Evolutionary conservation across 2,888 invertebrate genomes (phyloP), one percentile per base, ranked within the genome.

Genomic region (Ormyrus pomaceus): DNA sequence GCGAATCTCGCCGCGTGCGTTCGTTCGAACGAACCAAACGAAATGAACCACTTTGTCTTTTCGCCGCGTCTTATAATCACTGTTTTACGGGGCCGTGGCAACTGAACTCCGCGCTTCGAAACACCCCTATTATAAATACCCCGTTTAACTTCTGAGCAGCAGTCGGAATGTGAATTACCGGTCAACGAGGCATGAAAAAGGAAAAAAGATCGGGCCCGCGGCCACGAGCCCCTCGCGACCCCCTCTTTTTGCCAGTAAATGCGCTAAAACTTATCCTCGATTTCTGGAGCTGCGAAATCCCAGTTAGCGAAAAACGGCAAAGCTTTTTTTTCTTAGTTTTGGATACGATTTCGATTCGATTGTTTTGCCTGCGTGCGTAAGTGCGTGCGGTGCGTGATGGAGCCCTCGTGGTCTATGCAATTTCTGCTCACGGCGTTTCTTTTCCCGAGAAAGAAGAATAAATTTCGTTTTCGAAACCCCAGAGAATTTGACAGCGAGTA

Each of bases 1-100:
- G 50, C 64, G 70, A 82, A 82, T 82, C 82, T 82, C 82, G 81
- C 74, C 65, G 79, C 80, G 77, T 71, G 73, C 58, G 71, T 74
- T n/a, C 48, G 6, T 64, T 7, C 3, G 19, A 19, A 50, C 13
- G 56, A 64, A 48, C n/a, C 55, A 50, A 61, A 34, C 46, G 61
- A 46, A 69, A 58, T 50, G 50, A 3, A 62, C 45, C 9, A 10
- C 4, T 56, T 51, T 53, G 9, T 64, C 46, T 46, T 69, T 61
- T 48, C 5, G 64, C 13, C 58, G 68, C 68, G 59, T 45, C 19
- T 50, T 68, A 13, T 56, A 53, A 34, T n/a, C 19, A 46, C 77
- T 78, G 65, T 71, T 81, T 74, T 55, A 48, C 81, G 81, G 74
- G 78, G 70, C 77, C 72, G 55, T 75, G 75, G 73, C 62, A 53